Conservation (phyloP, 2,797 vertebrate species). For the Falco concolor region DNA sequence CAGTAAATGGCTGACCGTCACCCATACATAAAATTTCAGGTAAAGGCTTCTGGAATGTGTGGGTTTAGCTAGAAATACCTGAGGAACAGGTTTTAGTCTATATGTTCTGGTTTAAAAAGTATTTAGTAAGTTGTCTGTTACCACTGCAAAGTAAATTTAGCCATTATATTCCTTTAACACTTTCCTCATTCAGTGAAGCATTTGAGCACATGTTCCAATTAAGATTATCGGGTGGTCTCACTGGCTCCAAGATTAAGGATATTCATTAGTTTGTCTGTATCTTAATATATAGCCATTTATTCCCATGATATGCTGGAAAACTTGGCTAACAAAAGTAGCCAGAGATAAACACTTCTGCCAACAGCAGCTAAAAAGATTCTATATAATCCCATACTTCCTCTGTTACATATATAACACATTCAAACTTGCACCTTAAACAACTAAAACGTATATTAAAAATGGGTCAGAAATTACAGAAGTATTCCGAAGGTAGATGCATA, state of each 20-base stretch:
- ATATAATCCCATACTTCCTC: neutral
- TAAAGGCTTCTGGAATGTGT: neutral
- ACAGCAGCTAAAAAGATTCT: neutral
- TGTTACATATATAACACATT: neutral
- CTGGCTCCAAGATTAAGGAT: neutral
- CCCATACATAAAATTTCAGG: neutral
- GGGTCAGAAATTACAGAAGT: neutral
- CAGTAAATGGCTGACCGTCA: neutral
- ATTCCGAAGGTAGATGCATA: neutral
- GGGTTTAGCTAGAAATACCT: neutral
- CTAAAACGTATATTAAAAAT: neutral
- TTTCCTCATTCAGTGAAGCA: neutral
- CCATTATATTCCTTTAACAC: neutral
- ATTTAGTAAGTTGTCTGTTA: neutral
- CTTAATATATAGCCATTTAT: neutral
- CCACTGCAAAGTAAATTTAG: neutral
- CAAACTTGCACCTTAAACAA: neutral
- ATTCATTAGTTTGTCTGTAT: neutral
- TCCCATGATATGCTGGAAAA: neutral
- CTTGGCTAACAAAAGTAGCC: neutral
- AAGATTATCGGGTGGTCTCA: neutral
- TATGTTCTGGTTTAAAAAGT: neutral
- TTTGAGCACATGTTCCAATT: neutral
- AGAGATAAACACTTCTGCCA: neutral
- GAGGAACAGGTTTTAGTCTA: neutral